A percentile compares a stretch with the other conserved stretches of the same genome.
These are phyloP conservation scores for Caenorhabditis sp. DNA, from an alignment of 2,888 invertebrate species.

Conservation along the genomic window DNA sequence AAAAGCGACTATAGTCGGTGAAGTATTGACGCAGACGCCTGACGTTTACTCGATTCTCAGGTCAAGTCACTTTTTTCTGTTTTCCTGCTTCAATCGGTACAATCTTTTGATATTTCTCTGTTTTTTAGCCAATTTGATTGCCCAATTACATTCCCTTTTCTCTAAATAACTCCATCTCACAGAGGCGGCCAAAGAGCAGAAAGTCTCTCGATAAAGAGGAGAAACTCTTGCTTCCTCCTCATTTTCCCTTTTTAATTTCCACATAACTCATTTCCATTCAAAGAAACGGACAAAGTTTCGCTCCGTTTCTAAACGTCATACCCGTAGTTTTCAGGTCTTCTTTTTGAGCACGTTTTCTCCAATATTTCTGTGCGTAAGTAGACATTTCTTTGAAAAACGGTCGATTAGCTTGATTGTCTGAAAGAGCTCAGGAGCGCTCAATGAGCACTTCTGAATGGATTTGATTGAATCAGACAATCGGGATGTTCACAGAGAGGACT, in stretches of 20 bases:
- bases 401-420: constrained; percentile 1
- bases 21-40: too few relatives aligned
- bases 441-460: not conserved
- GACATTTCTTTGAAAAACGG: not conserved
- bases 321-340: not conserved
- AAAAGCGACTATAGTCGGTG: too few relatives aligned
- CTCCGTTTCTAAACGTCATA: not conserved
- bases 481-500: too few relatives aligned
- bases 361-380: not conserved
- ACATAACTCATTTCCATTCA: constrained; percentile 7
- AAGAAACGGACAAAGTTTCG: not conserved
- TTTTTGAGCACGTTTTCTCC: not conserved
- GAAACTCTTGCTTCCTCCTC: not conserved
- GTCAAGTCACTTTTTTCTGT: too few relatives aligned
- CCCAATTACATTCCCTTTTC: not conserved
- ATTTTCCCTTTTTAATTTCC: not conserved
- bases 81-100: not conserved
- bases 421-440: not conserved
- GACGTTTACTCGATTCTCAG: too few relatives aligned
- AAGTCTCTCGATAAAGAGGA: not conserved
- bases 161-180: not conserved
- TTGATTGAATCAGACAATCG: not conserved
- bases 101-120: not conserved
- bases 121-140: not conserved
- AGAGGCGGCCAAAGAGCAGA: not conserved